These are phyloP conservation scores for Melitaea athalia DNA, from an alignment of 2,888 invertebrate species.

Conservation along the genomic window DNA sequence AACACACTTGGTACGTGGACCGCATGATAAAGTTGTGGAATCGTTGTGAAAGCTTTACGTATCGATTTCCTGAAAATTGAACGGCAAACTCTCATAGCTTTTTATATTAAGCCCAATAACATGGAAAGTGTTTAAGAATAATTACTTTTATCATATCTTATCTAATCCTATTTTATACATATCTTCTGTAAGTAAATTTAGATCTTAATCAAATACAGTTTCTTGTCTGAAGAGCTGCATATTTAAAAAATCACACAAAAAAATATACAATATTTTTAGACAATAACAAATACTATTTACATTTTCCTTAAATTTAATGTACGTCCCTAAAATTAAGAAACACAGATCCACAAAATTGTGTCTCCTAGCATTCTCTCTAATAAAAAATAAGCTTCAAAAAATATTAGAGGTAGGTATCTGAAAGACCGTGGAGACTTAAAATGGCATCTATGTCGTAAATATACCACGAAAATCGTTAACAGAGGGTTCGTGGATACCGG, in stretches of 20 bases:
- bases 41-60: slow-evolving; percentile 50
- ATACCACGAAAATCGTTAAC: slow-evolving; percentile 33
- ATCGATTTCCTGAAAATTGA: slow-evolving; percentile 62
- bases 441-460: slow-evolving; percentile 40
- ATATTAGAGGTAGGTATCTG: neutral
- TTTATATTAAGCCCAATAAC: slow-evolving; percentile 16
- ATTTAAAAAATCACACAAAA: too few relatives aligned
- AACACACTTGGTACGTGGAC: slow-evolving; percentile 65
- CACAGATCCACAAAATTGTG: neutral
- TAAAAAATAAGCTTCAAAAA: slow-evolving; percentile 45
- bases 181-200: neutral
- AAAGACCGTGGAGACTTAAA: slow-evolving; percentile 12
- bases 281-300: too few relatives aligned
- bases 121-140: neutral
- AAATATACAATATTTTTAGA: too few relatives aligned
- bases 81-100: slow-evolving; percentile 11
- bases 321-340: too few relatives aligned
- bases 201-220: too few relatives aligned
- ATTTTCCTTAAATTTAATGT: too few relatives aligned
- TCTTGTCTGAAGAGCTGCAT: too few relatives aligned
- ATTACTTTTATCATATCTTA: neutral
- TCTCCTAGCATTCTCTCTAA: slow-evolving; percentile 33
- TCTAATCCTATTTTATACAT: too few relatives aligned
- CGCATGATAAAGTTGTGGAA: slow-evolving; percentile 64
- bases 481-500: slow-evolving; percentile 32